Base-by-base conservation (phyloP, 2,113 vertebrate genomes). In the Aplodontia rufa region DNA sequence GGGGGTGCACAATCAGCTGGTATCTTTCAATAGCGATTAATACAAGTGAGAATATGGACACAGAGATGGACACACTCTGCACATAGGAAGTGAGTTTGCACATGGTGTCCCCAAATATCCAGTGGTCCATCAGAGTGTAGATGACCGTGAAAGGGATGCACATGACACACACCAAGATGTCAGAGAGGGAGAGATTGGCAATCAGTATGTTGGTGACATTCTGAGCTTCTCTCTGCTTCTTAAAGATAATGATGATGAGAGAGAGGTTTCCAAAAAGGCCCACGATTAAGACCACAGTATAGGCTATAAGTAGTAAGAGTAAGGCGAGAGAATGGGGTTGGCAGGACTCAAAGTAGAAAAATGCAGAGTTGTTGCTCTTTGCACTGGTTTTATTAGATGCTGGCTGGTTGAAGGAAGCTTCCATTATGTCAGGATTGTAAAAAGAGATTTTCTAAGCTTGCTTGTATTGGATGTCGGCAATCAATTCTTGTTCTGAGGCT, bases 61-160 rank as follows among this genome's bases (percentile, higher is more conserved):
- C 98, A 2, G 98, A 97, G 92, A 98, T 97, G 17, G 98, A 99
- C 0, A 98, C 28, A 13, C 98, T 98, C 84, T 99, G 98, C 35
- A 96, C 91, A 87, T 98, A 99, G 45, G 97, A 98, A 35, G 93
- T 98, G 74, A 98, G 95, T 97, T 98, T 99, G 71, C 98, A 99
- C 97, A 98, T 96, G 58, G 94, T 91, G 71, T 98, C 97, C 80
- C 98, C 98, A 97, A 99, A 98, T 71, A 98, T 89, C 98, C 98
- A 98, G 90, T 98, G 97, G 93, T 98, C 98, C 98, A 98, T 99
- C 92, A 98, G 90, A 17, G 98, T 98, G 20, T 98, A 98, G 4
- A 98, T 97, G 78, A 97, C 96, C 0, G 98, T 99, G 93, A 98
- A 98, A 86, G 98, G 98, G 74, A 99, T 98, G 55, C 98, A 98